Evolutionary conservation across 1,140 invertebrate species (phyloP).

Genomic region (Heliconius himera): DNA sequence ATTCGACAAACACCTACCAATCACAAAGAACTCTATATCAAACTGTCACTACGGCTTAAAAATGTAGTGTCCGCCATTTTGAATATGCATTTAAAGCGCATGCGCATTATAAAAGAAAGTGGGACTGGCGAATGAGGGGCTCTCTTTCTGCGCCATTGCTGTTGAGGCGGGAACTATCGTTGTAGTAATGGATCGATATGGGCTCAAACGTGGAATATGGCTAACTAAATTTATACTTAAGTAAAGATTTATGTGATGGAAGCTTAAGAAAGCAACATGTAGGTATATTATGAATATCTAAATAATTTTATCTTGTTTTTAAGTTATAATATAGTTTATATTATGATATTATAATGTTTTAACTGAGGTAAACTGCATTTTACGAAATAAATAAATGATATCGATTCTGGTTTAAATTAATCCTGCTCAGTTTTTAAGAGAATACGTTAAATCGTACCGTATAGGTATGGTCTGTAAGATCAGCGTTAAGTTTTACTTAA

Average conservation of each 20-base stretch:
- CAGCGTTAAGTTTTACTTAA: too few relatives aligned
- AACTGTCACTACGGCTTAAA: conserved; percentile 32
- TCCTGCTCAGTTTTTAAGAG: too few relatives aligned
- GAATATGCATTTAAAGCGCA: conserved; percentile 52
- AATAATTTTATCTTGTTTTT: too few relatives aligned
- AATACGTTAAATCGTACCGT: too few relatives aligned
- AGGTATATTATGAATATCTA: too few relatives aligned
- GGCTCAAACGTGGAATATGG: not conserved
- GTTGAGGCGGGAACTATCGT: conserved; percentile 50
- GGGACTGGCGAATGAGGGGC: conserved; percentile 52
- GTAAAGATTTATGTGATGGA: not conserved
- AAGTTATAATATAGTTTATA: too few relatives aligned
- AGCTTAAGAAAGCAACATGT: too few relatives aligned
- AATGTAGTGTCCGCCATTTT: conserved; percentile 53
- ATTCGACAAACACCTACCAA: conserved; percentile 26
- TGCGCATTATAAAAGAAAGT: conserved; percentile 53
- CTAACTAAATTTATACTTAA: not conserved
- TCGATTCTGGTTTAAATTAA: too few relatives aligned
- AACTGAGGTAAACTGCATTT: too few relatives aligned
- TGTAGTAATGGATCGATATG: conserved; percentile 18
- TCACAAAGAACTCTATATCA: conserved; percentile 25
- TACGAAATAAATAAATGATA: too few relatives aligned
- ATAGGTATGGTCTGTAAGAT: too few relatives aligned
- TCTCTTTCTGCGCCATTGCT: conserved; percentile 53
- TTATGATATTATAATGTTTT: too few relatives aligned